Evolutionary conservation across 2,888 invertebrate genomes (phyloP).

Genomic region (Acronicta aceris): DNA sequence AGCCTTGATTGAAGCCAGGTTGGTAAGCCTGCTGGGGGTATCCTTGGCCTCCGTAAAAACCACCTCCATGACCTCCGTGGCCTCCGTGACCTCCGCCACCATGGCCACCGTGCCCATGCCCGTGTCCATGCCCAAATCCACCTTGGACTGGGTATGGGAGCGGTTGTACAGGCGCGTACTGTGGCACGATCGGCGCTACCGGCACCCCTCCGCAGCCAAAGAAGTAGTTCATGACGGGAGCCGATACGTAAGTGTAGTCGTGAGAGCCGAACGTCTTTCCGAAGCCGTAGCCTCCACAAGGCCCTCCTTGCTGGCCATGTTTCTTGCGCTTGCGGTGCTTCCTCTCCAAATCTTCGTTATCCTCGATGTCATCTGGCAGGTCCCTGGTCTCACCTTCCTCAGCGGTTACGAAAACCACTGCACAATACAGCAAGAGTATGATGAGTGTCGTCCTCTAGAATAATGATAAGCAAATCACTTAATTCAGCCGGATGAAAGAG

Average conservation of each 20-base stretch:
- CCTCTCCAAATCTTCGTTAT: slow-evolving; percentile 72
- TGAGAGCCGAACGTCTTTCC: slow-evolving; percentile 73
- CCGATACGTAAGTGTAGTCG: slow-evolving; percentile 76
- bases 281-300: slow-evolving; percentile 71
- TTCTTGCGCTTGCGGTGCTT: slow-evolving; percentile 75
- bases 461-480: slow-evolving; percentile 8
- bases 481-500: too few species aligned
- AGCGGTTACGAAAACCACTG: slow-evolving; percentile 55
- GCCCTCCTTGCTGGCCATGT: slow-evolving; percentile 71
- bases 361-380: slow-evolving; percentile 59
- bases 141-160: slow-evolving; percentile 52
- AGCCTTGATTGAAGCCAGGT: slow-evolving; percentile 48
- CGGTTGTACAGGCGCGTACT: slow-evolving; percentile 49
- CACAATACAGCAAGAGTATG: slow-evolving; percentile 64
- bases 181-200: slow-evolving; percentile 46
- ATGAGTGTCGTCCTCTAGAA: slow-evolving; percentile 69
- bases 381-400: slow-evolving; percentile 70
- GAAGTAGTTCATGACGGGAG: slow-evolving; percentile 83
- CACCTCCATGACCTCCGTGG: slow-evolving; percentile 44
- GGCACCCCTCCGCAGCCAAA: slow-evolving; percentile 74
- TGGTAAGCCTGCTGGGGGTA: slow-evolving; percentile 34
- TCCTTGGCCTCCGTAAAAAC: slow-evolving; percentile 48
- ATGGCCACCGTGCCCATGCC: slow-evolving; percentile 53
- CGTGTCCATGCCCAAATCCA: slow-evolving; percentile 55
- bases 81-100: slow-evolving; percentile 53